Base-by-base conservation (phyloP, 2,113 vertebrate genomes). In the Vombatus ursinus region DNA sequence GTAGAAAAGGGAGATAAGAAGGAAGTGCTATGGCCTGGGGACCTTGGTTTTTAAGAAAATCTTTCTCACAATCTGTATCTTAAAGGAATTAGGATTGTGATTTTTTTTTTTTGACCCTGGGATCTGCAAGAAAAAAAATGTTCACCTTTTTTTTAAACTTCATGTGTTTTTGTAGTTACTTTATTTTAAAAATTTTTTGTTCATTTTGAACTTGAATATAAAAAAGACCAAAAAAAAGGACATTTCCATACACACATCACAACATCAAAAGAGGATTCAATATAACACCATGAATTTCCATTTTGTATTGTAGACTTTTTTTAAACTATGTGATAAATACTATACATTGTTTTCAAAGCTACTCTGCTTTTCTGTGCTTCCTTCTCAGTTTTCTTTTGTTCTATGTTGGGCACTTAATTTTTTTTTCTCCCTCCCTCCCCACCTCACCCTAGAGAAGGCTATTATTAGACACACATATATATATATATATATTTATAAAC, bases 1-100 rank as follows among this genome's bases (percentile, higher is more conserved):
- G 37, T 77, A 91, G 96, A 96, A 95, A 94, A 92, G 77, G 51
- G 52, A 93, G 94, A 50, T 96, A 90, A 47, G 52, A 95, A 91
- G 48, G 51, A 95, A 94, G 84, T 44, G 92, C 48, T 90, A 52
- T 92, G 47, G 11, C 90, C 49, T 12, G 54, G 68, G 68, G n/a
- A 84, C 16, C 19, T 84, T 93, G 53, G 52, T 94, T 94, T 94
- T 96, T 89, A 92, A 91, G 52, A 92, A 84, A 94, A 92, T 4
- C 48, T 50, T 54, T 91, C 53, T 53, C 31, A 25, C n/a, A 51
- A 92, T 93, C 68, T 84, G 22, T 93, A 44, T 89, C 54, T 96
- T 92, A 84, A 77, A 84, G 14, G 16, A 31, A 84, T 84, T 84
- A 84, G n/a, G 19, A 84, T 16, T 22, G 16, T 84, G n/a, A 0